Percentiles rank a stretch among this genome's conserved stretches.
Conservation (phyloP, 2,113 vertebrate species). For the Nycticorax nycticorax region DNA sequence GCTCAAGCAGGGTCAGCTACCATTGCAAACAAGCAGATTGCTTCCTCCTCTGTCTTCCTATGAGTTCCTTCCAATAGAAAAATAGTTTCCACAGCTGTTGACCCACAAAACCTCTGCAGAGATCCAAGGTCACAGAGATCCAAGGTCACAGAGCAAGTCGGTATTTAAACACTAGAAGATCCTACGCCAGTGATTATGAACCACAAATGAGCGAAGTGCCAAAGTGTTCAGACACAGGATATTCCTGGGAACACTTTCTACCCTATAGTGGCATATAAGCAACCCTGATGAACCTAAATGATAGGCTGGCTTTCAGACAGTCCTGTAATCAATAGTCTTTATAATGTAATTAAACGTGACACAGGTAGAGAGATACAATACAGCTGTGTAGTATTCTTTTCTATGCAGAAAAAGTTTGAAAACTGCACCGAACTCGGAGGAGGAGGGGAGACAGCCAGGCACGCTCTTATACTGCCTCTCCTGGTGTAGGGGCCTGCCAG, state of each 20-base stretch:
- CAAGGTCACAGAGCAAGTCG: slow-evolving; percentile 9
- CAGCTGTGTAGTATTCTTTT: not conserved
- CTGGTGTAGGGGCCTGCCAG: not conserved
- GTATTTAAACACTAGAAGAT: slow-evolving; percentile 16
- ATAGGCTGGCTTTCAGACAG: not conserved
- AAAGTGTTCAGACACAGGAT: not conserved
- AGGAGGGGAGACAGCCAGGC: not conserved
- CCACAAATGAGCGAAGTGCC: not conserved
- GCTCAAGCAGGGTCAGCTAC: not conserved
- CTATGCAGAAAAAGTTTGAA: not conserved
- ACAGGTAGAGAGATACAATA: not conserved
- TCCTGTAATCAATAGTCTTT: not conserved
- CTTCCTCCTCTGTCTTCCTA: not conserved
- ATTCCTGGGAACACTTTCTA: not conserved
- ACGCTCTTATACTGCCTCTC: not conserved
- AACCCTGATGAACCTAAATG: not conserved
- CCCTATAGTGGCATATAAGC: not conserved
- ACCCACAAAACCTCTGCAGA: not conserved
- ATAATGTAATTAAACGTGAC: not conserved
- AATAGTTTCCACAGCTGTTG: slow-evolving; percentile 35
- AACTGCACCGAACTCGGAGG: not conserved
- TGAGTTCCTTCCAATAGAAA: not conserved
- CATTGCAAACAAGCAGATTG: not conserved
- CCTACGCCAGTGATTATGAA: not conserved
- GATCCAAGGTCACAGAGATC: slow-evolving; percentile 1